Conservation (phyloP, 2,797 vertebrate species). For the Tragelaphus eurycerus region DNA sequence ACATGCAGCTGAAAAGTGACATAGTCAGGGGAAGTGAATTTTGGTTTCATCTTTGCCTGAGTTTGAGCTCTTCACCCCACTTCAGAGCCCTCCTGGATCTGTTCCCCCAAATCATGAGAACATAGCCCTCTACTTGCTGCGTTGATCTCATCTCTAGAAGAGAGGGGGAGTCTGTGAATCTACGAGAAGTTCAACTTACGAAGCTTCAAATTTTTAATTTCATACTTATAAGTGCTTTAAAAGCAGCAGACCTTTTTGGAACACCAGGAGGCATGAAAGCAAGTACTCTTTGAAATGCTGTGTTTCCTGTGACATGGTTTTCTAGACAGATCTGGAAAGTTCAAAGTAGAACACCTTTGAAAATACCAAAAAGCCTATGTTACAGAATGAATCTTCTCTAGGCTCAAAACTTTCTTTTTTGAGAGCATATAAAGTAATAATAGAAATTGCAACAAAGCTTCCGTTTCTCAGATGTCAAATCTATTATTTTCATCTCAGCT, state of each 20-base stretch:
- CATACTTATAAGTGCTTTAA: neutral
- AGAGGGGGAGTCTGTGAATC: neutral
- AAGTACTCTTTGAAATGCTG: neutral
- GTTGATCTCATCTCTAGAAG: neutral
- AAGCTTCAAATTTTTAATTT: conserved; percentile 17
- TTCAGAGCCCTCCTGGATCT: neutral
- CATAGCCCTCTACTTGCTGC: neutral
- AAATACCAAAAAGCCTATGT: neutral
- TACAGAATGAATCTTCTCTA: neutral
- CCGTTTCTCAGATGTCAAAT: conserved; percentile 52
- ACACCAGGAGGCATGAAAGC: neutral
- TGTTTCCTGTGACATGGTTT: conserved; percentile 10
- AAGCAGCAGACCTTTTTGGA: neutral
- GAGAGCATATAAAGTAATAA: conserved; percentile 18
- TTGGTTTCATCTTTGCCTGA: neutral
- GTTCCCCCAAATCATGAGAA: neutral
- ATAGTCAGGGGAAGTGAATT: neutral
- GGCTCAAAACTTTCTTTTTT: neutral
- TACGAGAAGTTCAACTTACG: neutral
- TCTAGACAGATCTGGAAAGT: neutral
- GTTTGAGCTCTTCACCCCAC: neutral
- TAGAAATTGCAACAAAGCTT: neutral
- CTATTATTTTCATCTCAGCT: neutral
- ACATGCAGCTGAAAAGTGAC: neutral
- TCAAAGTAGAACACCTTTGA: conserved; percentile 35